Base-by-base conservation (phyloP, 2,888 invertebrate genomes). In the Thecocarcelia acutangulata region DNA sequence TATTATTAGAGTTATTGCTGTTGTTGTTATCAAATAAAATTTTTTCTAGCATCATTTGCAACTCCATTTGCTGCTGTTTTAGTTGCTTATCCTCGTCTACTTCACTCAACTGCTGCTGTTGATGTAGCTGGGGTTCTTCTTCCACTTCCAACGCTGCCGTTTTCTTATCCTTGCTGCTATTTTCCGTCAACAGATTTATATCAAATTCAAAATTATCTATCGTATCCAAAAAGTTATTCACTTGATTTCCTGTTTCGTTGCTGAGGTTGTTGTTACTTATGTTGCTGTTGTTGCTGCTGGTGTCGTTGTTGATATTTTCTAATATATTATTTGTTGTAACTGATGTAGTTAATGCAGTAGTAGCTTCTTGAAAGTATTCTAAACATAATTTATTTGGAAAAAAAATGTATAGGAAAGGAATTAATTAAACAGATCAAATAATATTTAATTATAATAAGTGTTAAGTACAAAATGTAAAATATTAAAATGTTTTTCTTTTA, bases 301-400 rank as follows among this genome's bases (percentile, higher is more conserved):
- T 87, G 85, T 85, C 87, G 84, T 85, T 87, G 83, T 84, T 86
- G 82, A 84, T 85, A 77, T 83, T 84, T n/a, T n/a, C n/a, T 63
- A 84, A 84, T 85, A 85, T 84, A 84, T 84, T 85, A 85, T 84
- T 83, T 70, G 81, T 79, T 64, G 77, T 77, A 73, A 64, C 77
- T 83, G 83, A 75, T 83, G 83, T 75, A 58, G 81, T 83, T 75
- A 79, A 66, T 87, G 87, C 52, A 84, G 88, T 59, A 84, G 86
- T 59, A 84, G 86, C 85, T 84, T 86, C 84, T 86, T 89, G 87
- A 83, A 89, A 86, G 85, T 87, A 89, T 88, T 89, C 88, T 89
- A 86, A 73, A 73, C 2, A 40, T 40, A 12, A 24, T 59, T 50
- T 17, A 52, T 46, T 73, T 44, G 11, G 11, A 15, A 21, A 61